Conservation (phyloP, 2,113 vertebrate species). For the Camelus dromedarius region DNA sequence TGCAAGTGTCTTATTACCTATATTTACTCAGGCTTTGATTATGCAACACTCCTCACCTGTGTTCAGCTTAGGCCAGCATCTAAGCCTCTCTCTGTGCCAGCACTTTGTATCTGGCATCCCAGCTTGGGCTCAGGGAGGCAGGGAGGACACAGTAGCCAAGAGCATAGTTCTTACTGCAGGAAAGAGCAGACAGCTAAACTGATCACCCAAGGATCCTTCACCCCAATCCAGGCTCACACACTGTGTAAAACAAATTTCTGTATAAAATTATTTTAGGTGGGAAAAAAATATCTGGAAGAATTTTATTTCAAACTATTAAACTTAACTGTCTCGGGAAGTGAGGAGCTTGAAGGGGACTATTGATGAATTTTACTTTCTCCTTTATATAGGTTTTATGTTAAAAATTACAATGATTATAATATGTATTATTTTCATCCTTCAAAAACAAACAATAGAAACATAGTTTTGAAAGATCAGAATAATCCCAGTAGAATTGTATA, state of each 20-base stretch:
- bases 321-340: background rate
- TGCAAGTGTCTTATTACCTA: background rate
- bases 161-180: background rate
- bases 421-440: background rate
- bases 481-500: background rate
- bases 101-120: background rate
- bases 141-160: background rate
- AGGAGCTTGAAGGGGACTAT: background rate
- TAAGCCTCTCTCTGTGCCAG: background rate
- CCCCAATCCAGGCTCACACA: background rate
- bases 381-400: background rate
- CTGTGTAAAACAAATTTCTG: background rate
- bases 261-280: background rate
- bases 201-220: background rate
- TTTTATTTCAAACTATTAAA: background rate
- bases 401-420: background rate
- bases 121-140: rapidly evolving
- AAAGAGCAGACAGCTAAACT: background rate
- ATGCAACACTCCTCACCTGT: background rate
- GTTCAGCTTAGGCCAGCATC: background rate
- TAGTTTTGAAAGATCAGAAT: background rate
- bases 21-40: background rate
- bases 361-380: background rate
- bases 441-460: background rate
- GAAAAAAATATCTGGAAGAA: background rate